These are phyloP conservation scores for Galagoides demidoff DNA, from an alignment of 2,797 vertebrate genomes.

Conservation along the genomic window DNA sequence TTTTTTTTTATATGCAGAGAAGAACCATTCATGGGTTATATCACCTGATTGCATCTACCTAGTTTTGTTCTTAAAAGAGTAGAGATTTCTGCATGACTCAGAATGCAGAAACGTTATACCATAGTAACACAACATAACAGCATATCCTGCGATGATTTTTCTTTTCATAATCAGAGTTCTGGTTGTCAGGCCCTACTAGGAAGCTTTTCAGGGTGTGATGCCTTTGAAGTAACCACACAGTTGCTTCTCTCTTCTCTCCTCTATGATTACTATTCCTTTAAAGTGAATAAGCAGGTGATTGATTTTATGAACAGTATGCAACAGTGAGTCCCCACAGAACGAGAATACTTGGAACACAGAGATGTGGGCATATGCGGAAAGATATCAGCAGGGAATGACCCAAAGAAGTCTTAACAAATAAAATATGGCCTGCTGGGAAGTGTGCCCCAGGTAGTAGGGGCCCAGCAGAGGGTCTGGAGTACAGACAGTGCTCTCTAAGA, in stretches of 20 bases:
- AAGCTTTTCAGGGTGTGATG: neutral
- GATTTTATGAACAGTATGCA: conserved; percentile 7
- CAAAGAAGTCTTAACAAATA: neutral
- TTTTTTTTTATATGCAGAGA: neutral
- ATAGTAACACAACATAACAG: neutral
- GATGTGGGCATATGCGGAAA: neutral
- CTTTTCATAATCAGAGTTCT: conserved; percentile 47
- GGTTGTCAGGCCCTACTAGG: neutral
- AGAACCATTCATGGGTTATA: neutral
- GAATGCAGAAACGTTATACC: neutral
- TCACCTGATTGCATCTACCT: conserved; percentile 4
- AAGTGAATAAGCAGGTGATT: neutral
- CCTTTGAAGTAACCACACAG: conserved; percentile 7
- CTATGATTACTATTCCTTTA: neutral
- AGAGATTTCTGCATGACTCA: neutral
- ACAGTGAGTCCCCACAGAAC: neutral
- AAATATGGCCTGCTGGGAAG: neutral
- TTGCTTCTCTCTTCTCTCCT: neutral
- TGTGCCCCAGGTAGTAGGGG: neutral
- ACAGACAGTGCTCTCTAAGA: neutral
- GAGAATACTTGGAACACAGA: neutral
- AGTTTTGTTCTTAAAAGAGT: neutral
- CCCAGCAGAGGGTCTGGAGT: neutral
- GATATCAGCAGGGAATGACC: neutral
- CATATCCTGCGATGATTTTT: neutral